Percentiles rank a stretch among this genome's conserved stretches.
phyloP scores from a whole-genome alignment of 2,113 vertebrate genomes.

The Geococcyx californianus region DNA sequence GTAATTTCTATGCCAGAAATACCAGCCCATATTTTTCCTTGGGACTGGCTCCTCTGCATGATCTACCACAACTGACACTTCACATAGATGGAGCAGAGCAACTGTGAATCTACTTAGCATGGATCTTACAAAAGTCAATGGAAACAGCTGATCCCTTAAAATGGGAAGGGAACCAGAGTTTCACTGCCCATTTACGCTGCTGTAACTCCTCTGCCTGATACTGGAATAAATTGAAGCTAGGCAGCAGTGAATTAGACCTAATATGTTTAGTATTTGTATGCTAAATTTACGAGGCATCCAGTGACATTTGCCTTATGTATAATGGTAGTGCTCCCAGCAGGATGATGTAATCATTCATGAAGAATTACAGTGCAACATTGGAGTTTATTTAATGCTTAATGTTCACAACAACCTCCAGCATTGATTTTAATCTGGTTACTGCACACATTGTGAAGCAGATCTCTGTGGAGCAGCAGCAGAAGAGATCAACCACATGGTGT shows the following conservation, averaged over 20 bases:
- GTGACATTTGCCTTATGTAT: constrained; percentile 55
- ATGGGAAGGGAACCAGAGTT: not conserved
- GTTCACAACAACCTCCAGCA: constrained; percentile 33
- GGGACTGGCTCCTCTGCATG: not conserved
- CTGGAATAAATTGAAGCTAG: constrained; percentile 18
- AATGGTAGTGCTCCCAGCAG: constrained; percentile 58
- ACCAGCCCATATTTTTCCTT: constrained; percentile 39
- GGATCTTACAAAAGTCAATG: not conserved
- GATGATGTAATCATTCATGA: constrained; percentile 53
- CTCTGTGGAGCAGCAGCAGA: not conserved
- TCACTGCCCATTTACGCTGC: not conserved
- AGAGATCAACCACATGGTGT: not conserved
- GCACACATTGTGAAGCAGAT: not conserved
- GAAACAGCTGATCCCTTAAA: constrained; percentile 49
- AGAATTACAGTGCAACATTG: constrained; percentile 3
- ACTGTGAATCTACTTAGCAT: constrained; percentile 21
- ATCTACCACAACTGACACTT: not conserved
- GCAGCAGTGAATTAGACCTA: constrained; percentile 43
- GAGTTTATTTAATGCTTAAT: constrained; percentile 52
- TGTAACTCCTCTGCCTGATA: not conserved
- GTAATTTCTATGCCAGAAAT: constrained; percentile 27
- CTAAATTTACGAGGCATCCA: constrained; percentile 52
- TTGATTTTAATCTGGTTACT: constrained; percentile 47
- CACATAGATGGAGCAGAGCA: not conserved
- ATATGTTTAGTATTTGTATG: constrained; percentile 25